Percentiles rank a stretch among this genome's conserved stretches.
These are phyloP conservation scores for Callipepla californica DNA, from an alignment of 2,113 vertebrate species.

Conservation along the genomic window DNA sequence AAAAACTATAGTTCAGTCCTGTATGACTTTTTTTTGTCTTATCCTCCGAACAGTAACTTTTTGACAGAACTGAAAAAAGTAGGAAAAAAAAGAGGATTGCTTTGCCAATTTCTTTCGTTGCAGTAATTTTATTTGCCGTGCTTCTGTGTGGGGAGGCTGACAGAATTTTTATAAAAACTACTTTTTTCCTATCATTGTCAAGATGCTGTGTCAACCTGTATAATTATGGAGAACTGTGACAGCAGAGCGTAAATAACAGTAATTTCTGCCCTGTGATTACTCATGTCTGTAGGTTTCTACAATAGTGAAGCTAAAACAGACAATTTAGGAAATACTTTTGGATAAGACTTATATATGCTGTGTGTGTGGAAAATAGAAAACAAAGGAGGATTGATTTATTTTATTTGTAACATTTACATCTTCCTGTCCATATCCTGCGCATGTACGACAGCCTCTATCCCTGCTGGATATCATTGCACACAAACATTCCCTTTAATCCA, in stretches of 20 bases:
- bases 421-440: background rate
- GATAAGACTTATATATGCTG: fast-evolving
- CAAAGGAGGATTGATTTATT: background rate
- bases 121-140: background rate
- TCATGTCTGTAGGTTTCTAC: background rate
- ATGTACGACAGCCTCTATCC: background rate
- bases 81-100: background rate
- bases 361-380: background rate
- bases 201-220: constrained; percentile 39
- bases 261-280: constrained; percentile 50
- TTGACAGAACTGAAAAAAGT: background rate
- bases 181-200: constrained; percentile 28
- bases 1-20: background rate
- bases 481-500: background rate
- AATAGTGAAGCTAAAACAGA: background rate
- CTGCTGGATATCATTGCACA: background rate
- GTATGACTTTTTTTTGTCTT: background rate
- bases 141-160: background rate
- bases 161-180: constrained; percentile 6
- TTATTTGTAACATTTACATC: background rate
- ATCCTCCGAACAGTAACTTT: background rate
- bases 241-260: constrained; percentile 31
- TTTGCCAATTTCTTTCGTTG: constrained; percentile 38
- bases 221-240: constrained; percentile 50
- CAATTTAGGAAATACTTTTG: background rate